These are phyloP conservation scores for Eristalinus sepulchralis DNA, from an alignment of 2,888 invertebrate genomes.

Conservation along the genomic window DNA sequence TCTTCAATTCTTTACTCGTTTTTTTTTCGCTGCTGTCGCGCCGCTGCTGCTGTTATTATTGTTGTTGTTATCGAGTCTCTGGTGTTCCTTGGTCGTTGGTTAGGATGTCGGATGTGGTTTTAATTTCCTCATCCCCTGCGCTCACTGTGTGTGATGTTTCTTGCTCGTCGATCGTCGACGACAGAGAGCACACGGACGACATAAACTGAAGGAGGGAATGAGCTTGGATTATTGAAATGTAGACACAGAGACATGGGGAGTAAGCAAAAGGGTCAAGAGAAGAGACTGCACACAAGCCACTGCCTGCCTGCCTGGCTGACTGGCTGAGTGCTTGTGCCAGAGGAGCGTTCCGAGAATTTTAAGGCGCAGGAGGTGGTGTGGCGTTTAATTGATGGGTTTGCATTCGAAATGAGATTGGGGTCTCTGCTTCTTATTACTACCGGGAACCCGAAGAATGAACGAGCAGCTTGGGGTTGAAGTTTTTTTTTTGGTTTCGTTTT, in stretches of 20 bases:
- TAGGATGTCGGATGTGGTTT: constrained; percentile 58
- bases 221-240: constrained; percentile 6
- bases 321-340: neutral
- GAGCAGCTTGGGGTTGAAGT: constrained; percentile 19
- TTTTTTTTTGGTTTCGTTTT: neutral
- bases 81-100: constrained; percentile 8
- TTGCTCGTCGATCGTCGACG: neutral
- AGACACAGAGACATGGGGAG: neutral
- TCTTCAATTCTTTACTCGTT: neutral
- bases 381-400: constrained; percentile 52
- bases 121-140: constrained; percentile 10
- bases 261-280: constrained; percentile 15
- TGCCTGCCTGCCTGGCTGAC: too few species aligned
- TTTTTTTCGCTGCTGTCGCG: neutral
- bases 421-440: constrained; percentile 48
- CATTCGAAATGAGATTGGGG: constrained; percentile 53
- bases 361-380: constrained; percentile 33
- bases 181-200: neutral
- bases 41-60: too few species aligned
- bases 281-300: constrained; percentile 35
- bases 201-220: neutral
- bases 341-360: constrained; percentile 52
- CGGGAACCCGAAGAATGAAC: constrained; percentile 27
- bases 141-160: constrained; percentile 2
- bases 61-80: constrained; percentile 24